These are phyloP conservation scores for Turdus rufiventris DNA, from an alignment of 2,113 vertebrate genomes.

Conservation along the genomic window DNA sequence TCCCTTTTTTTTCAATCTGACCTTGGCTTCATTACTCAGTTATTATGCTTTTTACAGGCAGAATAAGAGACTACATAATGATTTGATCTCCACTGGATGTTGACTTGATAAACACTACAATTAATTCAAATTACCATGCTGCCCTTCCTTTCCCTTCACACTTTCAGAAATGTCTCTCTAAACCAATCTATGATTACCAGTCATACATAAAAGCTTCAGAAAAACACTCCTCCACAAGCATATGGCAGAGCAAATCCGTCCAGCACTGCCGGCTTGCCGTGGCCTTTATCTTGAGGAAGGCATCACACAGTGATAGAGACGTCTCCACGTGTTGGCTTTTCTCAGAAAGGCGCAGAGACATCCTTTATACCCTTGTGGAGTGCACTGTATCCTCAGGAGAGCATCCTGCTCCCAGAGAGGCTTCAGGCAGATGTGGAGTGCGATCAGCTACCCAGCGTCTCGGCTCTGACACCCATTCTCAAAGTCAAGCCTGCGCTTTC, in stretches of 20 bases:
- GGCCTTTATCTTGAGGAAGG: constrained; percentile 30
- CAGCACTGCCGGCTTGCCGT: not conserved
- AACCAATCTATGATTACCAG: constrained; percentile 58
- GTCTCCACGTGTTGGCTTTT: not conserved
- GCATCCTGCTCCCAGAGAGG: not conserved
- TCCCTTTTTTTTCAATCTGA: not conserved
- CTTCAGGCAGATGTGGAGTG: not conserved
- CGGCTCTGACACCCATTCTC: not conserved
- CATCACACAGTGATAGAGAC: not conserved
- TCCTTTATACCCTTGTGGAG: not conserved
- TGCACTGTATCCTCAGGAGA: not conserved
- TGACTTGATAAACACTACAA: constrained; percentile 37
- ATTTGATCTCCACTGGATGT: constrained; percentile 20
- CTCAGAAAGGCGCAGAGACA: not conserved
- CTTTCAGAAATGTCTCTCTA: constrained; percentile 53
- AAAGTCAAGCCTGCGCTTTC: not conserved
- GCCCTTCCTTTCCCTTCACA: constrained; percentile 58
- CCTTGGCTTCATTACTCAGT: not conserved
- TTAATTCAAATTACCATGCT: constrained; percentile 47
- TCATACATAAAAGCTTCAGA: constrained; percentile 52
- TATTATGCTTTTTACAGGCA: not conserved
- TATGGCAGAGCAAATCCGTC: constrained; percentile 51
- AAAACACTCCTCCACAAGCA: constrained; percentile 66
- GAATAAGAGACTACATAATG: not conserved
- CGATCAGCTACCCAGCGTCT: not conserved